A percentile compares a stretch with the other conserved stretches of the same genome.
Conservation (phyloP, 2,797 vertebrate species). For the Ctenopoma kingsleyae region DNA sequence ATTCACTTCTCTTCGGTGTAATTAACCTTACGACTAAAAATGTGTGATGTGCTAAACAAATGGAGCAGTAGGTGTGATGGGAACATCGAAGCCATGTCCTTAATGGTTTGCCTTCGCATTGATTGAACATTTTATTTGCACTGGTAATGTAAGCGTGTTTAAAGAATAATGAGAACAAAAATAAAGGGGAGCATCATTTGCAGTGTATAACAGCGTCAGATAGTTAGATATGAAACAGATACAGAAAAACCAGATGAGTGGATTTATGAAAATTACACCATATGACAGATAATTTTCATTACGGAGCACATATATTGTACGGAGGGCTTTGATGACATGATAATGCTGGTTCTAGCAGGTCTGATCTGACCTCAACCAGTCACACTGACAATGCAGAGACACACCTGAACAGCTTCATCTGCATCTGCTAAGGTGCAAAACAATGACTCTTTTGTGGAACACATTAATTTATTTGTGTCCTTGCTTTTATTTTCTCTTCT, state of each 20-base stretch:
- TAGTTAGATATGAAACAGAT: slow-evolving; percentile 9
- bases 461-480: slow-evolving; percentile 1
- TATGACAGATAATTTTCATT: slow-evolving; percentile 35
- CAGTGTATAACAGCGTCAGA: neutral
- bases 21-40: slow-evolving; percentile 39
- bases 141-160: slow-evolving; percentile 24
- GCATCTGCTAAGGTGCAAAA: neutral
- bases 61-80: slow-evolving; percentile 16
- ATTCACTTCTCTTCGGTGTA: slow-evolving; percentile 6
- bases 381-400: neutral
- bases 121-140: slow-evolving; percentile 31
- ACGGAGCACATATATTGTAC: neutral
- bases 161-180: slow-evolving; percentile 13
- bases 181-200: neutral
- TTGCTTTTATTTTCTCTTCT: neutral
- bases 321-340: neutral
- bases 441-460: slow-evolving; percentile 15
- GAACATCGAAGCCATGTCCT: slow-evolving; percentile 20
- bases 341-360: neutral
- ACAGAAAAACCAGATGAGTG: neutral
- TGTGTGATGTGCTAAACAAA: slow-evolving; percentile 14
- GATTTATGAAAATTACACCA: slow-evolving; percentile 2
- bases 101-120: slow-evolving; percentile 36
- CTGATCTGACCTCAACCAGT: neutral
- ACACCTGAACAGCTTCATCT: neutral